Base-by-base conservation (phyloP, 2,797 vertebrate genomes). In the Channallabes apus region DNA sequence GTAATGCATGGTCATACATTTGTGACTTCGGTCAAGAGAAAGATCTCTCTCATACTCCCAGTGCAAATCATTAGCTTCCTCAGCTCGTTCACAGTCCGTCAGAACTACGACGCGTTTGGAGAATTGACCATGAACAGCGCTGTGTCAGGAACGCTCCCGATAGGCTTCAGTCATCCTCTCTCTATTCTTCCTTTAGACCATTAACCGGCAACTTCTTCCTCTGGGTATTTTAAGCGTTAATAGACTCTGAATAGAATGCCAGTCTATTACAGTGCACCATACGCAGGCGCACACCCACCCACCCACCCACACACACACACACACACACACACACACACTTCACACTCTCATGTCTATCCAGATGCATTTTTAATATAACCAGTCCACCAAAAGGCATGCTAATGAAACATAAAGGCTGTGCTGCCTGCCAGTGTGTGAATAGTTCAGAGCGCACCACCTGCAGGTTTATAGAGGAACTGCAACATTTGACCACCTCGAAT, bases 1-100 rank as follows among this genome's bases (percentile, higher is more conserved):
- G 32, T 32, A 32, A 32, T 32, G 32, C 32, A 32, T 32, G 32
- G 32, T 32, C 32, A 32, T 32, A 2, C 32, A 32, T 32, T 32
- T 1, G 1, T 32, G 24, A 62, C 51, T 61, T 64, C 51, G 38
- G 35, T 46, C 46, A 81, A 51, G 17, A 67, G 68, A 51, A 51
- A 12, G 15, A 4, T 68, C 12, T 56, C 54, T 20, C 79, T 68
- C 64, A 14, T 54, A 24, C 38, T 24, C 61, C 41, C 9, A 81
- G 64, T 65, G 64, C 41, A 51, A 41, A 56, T 67, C 20, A 81
- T 67, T 54, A 67, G n/a, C 79, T 56, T 65, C 29, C 64, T 68
- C 27, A 27, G 38, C 38, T 80, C 58, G 38, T 62, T 62, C n/a
- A 67, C 38, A 67, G 62, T 80, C 62, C 24, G 27, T 9, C 38